Percentiles rank a stretch among this genome's conserved stretches.
phyloP scores from a whole-genome alignment of 2,797 vertebrate species.

The Pangasius sanitwongsei region DNA sequence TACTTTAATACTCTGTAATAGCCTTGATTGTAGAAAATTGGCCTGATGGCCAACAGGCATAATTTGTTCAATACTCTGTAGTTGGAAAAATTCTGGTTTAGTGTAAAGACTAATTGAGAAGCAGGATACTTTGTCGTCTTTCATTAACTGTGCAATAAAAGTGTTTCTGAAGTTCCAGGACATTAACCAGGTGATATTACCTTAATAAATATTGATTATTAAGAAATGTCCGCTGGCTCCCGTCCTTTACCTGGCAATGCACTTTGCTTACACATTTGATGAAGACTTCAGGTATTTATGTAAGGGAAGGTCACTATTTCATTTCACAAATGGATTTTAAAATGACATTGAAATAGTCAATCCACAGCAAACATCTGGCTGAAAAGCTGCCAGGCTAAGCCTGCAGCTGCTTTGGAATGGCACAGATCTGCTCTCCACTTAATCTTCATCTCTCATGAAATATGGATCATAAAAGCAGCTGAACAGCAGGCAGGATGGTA shows the following conservation, averaged over 20 bases:
- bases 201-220: background rate
- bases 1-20: background rate
- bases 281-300: too few species aligned
- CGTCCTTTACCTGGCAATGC: background rate
- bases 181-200: background rate
- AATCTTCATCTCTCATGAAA: constrained; percentile 57
- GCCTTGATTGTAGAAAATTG: background rate
- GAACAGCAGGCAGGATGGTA: constrained; percentile 46
- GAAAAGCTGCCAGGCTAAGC: constrained; percentile 39
- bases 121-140: background rate
- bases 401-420: constrained; percentile 35
- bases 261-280: background rate
- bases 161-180: background rate
- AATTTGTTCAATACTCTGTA: background rate
- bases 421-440: constrained; percentile 47
- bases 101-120: background rate
- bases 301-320: constrained; percentile 12
- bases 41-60: background rate
- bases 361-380: constrained; percentile 50
- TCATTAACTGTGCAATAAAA: background rate
- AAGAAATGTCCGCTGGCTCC: background rate
- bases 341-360: constrained; percentile 36
- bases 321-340: constrained; percentile 24
- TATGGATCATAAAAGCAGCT: constrained; percentile 53
- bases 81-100: background rate